Percentiles rank a stretch among this genome's conserved stretches.
Evolutionary conservation across 2,113 vertebrate species (phyloP).

Genomic region (Thermophis baileyi): DNA sequence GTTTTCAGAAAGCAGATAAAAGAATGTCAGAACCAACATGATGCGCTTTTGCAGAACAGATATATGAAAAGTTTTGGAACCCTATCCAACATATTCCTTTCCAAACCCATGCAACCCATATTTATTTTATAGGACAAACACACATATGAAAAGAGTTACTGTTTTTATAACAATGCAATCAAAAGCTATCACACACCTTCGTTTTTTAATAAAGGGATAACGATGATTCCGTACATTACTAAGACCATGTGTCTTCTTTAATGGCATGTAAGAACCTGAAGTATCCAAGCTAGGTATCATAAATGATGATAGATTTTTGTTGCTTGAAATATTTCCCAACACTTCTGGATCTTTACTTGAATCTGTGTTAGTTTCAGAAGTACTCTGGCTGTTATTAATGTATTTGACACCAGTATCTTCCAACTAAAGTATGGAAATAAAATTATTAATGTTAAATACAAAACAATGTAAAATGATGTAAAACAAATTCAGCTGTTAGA

Average conservation of each 20-base stretch:
- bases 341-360: conserved; percentile 49
- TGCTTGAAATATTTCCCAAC: conserved; percentile 34
- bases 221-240: conserved; percentile 57
- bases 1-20: not conserved
- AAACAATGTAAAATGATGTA: conserved; percentile 5
- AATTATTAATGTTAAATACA: conserved; percentile 19
- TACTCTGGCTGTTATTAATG: conserved; percentile 56
- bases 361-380: conserved; percentile 62
- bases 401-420: conserved; percentile 62
- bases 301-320: not conserved
- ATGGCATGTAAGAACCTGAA: conserved; percentile 56
- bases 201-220: conserved; percentile 64
- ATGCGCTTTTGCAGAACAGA: not conserved
- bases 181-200: conserved; percentile 64
- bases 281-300: conserved; percentile 48
- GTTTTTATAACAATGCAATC: not conserved
- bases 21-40: not conserved
- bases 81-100: not conserved
- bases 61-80: not conserved
- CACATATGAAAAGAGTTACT: not conserved
- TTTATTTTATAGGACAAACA: not conserved
- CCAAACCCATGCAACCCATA: not conserved
- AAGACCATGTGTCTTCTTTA: conserved; percentile 58
- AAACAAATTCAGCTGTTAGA: not conserved
- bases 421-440: conserved; percentile 59